Evolutionary conservation across 2,888 invertebrate species (phyloP).

Genomic region (Athetis lepigone): DNA sequence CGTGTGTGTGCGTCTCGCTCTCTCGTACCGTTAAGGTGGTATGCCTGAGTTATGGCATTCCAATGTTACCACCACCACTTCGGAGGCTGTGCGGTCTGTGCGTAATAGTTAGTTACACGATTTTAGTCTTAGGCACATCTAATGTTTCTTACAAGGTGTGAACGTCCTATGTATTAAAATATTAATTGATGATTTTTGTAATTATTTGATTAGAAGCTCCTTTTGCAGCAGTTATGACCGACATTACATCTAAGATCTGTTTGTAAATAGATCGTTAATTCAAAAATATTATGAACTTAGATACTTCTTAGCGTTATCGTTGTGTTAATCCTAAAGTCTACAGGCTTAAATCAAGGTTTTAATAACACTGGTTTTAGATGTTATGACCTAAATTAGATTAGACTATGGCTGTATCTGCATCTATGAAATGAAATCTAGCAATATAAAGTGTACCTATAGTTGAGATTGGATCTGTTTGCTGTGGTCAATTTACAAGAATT

Average conservation of each 20-base stretch:
- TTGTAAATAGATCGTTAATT: slow-evolving; percentile 23
- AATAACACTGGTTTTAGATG: slow-evolving; percentile 14
- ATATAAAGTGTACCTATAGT: slow-evolving; percentile 4
- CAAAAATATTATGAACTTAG: slow-evolving; percentile 36
- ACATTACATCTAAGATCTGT: background rate
- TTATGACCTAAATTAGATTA: slow-evolving; percentile 36
- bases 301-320: slow-evolving; percentile 34
- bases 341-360: slow-evolving; percentile 23
- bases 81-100: slow-evolving; percentile 82
- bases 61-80: slow-evolving; percentile 86
- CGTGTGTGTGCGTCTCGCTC: slow-evolving; percentile 77
- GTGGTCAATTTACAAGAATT: slow-evolving; percentile 12
- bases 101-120: slow-evolving; percentile 80
- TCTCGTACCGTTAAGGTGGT: slow-evolving; percentile 88
- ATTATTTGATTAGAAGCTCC: slow-evolving; percentile 34
- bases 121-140: slow-evolving; percentile 76
- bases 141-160: slow-evolving; percentile 78
- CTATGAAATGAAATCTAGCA: background rate
- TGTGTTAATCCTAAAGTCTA: slow-evolving; percentile 26
- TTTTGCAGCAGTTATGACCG: background rate
- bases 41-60: slow-evolving; percentile 90
- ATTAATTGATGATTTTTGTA: slow-evolving; percentile 72
- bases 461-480: background rate
- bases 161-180: slow-evolving; percentile 79
- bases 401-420: slow-evolving; percentile 1